Conservation (phyloP, 2,888 invertebrate genomes). For the Tenthredo distinguenda region DNA sequence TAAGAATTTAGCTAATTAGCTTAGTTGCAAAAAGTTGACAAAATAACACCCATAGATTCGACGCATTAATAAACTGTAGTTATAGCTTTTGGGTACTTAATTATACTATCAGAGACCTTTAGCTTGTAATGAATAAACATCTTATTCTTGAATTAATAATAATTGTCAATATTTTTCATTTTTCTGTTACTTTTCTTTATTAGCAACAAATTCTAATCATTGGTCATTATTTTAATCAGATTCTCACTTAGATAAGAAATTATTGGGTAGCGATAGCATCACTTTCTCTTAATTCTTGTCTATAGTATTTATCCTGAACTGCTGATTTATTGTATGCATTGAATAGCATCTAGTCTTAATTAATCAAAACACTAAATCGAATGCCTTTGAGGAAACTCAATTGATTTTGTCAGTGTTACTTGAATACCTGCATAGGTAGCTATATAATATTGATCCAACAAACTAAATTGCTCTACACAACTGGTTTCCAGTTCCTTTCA, state of each 20-base stretch:
- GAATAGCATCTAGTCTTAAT: neutral
- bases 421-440: constrained; percentile 22
- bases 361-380: neutral
- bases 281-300: neutral
- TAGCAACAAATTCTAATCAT: neutral
- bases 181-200: neutral
- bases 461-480: constrained; percentile 28
- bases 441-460: constrained; percentile 33
- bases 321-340: neutral
- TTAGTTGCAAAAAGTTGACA: neutral
- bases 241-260: neutral
- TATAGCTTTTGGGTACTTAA: neutral
- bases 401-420: constrained; percentile 20
- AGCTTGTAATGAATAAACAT: neutral
- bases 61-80: neutral
- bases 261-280: neutral
- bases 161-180: neutral
- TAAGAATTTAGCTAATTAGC: constrained; percentile 73
- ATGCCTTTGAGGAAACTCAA: neutral
- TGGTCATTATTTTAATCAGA: neutral
- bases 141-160: neutral
- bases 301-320: neutral
- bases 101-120: neutral
- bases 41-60: neutral
- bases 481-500: neutral